Evolutionary conservation across 2,113 vertebrate genomes (phyloP).

Genomic region (Calyptommatus sinebrachiatus): DNA sequence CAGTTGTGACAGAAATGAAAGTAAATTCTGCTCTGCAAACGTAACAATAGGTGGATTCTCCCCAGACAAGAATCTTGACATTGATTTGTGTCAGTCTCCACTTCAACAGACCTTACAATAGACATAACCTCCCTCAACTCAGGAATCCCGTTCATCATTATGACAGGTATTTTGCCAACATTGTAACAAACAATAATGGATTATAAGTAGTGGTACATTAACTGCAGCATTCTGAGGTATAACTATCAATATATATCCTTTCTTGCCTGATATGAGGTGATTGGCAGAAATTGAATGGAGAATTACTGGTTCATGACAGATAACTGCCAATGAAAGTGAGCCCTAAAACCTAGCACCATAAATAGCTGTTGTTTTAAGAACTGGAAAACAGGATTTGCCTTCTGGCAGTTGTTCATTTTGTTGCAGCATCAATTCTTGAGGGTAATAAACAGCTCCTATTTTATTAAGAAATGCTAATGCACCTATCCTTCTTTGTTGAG

Average conservation of each 20-base stretch:
- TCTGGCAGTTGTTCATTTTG: rapidly evolving
- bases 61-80: neutral
- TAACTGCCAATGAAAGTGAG: neutral
- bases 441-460: neutral
- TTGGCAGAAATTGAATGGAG: neutral
- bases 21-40: neutral
- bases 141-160: neutral
- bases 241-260: neutral
- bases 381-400: neutral
- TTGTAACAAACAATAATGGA: neutral
- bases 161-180: neutral
- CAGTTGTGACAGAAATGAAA: neutral
- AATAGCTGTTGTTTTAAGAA: neutral
- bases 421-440: neutral
- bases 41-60: neutral
- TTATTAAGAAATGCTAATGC: neutral
- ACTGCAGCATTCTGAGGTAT: neutral
- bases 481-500: rapidly evolving
- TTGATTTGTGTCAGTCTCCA: neutral
- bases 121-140: neutral
- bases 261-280: neutral
- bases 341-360: neutral
- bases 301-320: neutral
- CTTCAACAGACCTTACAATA: neutral
- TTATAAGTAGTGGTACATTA: neutral